Evolutionary conservation across 2,797 vertebrate species (phyloP).

Genomic region (Hippopotamyrus pictus): DNA sequence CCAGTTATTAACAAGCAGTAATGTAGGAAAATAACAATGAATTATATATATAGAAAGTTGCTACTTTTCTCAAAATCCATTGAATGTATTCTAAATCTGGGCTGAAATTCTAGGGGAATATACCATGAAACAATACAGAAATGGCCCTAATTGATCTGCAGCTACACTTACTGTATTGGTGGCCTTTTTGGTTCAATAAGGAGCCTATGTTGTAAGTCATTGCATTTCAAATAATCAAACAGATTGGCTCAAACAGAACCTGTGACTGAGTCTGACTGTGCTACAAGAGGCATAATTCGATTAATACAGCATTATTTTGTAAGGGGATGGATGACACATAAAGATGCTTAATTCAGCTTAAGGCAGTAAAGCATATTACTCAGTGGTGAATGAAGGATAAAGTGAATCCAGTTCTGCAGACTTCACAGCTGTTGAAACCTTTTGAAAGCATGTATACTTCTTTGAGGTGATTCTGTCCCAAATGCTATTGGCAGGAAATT

Average conservation of each 20-base stretch:
- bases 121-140: conserved; percentile 63
- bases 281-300: conserved; percentile 47
- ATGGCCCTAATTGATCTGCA: conserved; percentile 50
- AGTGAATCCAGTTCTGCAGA: conserved; percentile 55
- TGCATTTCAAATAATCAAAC: neutral
- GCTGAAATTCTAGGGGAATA: conserved; percentile 57
- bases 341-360: conserved; percentile 65
- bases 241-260: neutral
- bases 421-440: conserved; percentile 39
- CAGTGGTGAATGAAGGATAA: conserved; percentile 62
- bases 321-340: conserved; percentile 61
- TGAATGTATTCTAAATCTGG: conserved; percentile 51
- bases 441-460: neutral
- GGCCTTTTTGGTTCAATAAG: conserved; percentile 27
- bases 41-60: neutral
- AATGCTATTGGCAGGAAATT: conserved; percentile 30
- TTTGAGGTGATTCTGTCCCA: conserved; percentile 40
- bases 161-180: conserved; percentile 31
- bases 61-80: neutral
- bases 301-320: conserved; percentile 56
- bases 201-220: neutral
- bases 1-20: neutral
- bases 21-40: neutral
- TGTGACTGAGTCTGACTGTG: conserved; percentile 19
- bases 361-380: conserved; percentile 63